Percentiles rank a stretch among this genome's conserved stretches.
These are phyloP conservation scores for Pangasius larnaudii DNA, from an alignment of 2,797 vertebrate genomes.

Conservation along the genomic window DNA sequence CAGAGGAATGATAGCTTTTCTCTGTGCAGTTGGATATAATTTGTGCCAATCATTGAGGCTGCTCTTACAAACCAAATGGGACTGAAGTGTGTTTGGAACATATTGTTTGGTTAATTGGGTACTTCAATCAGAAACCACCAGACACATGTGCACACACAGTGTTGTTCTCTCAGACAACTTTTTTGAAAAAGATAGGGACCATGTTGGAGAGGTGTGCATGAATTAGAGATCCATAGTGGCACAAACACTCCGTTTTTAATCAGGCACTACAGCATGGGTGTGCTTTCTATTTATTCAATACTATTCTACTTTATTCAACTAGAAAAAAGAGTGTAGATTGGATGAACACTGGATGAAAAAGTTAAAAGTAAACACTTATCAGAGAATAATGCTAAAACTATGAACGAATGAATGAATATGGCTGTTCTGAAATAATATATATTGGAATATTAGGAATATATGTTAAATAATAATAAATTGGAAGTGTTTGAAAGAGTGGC, in stretches of 20 bases:
- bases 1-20: conserved; percentile 8
- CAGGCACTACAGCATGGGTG: not conserved
- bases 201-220: not conserved
- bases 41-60: conserved; percentile 18
- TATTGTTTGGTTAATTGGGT: conserved; percentile 53
- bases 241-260: conserved; percentile 31
- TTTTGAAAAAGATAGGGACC: not conserved
- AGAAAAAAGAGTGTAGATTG: not conserved
- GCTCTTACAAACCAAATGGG: conserved; percentile 23
- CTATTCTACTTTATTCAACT: conserved; percentile 9
- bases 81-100: conserved; percentile 46
- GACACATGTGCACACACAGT: not conserved
- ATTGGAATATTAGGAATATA: not conserved
- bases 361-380: not conserved
- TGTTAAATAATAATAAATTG: not conserved
- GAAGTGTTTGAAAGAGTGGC: not conserved
- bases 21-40: conserved; percentile 28
- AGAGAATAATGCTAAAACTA: not conserved
- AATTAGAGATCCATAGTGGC: conserved; percentile 12
- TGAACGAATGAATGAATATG: not conserved
- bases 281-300: not conserved
- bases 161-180: not conserved
- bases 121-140: conserved; percentile 47
- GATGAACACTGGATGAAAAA: not conserved
- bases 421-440: not conserved